Percentiles rank a stretch among this genome's conserved stretches.
These are phyloP conservation scores for Amia ocellicauda DNA, from an alignment of 2,113 vertebrate genomes.

Conservation along the genomic window DNA sequence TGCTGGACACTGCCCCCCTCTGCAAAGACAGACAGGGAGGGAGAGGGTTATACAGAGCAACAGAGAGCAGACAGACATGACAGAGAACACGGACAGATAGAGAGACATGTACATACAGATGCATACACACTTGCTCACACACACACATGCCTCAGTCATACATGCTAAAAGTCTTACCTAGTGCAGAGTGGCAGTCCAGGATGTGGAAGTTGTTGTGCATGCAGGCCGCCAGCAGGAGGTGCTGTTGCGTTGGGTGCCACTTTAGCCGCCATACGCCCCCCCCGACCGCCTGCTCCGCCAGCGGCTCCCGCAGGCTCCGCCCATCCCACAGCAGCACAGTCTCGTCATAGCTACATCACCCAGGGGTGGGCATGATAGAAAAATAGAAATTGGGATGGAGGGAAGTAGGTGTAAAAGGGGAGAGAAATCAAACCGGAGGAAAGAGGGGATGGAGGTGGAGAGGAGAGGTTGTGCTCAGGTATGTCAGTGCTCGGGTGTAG, in stretches of 20 bases:
- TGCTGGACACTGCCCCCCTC: constrained; percentile 55
- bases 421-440: background rate
- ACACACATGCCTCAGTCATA: background rate
- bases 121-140: background rate
- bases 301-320: constrained; percentile 75
- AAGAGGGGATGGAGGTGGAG: background rate
- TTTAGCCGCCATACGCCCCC: constrained; percentile 92
- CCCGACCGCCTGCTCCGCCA: constrained; percentile 67
- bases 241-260: constrained; percentile 78
- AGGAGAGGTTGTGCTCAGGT: too few relatives aligned
- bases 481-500: too few relatives aligned
- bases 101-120: background rate
- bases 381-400: background rate
- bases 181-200: constrained; percentile 70
- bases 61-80: background rate
- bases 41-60: background rate
- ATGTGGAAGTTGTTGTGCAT: constrained; percentile 88
- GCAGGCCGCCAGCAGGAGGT: constrained; percentile 86
- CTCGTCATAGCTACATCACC: constrained; percentile 79
- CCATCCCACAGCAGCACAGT: constrained; percentile 87
- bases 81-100: background rate
- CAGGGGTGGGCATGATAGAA: background rate
- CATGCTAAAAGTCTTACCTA: constrained; percentile 56
- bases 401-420: background rate
- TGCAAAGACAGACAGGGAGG: constrained; percentile 31